Base-by-base conservation (phyloP, 2,797 vertebrate genomes). In the Tenualosa thibaudeaui region DNA sequence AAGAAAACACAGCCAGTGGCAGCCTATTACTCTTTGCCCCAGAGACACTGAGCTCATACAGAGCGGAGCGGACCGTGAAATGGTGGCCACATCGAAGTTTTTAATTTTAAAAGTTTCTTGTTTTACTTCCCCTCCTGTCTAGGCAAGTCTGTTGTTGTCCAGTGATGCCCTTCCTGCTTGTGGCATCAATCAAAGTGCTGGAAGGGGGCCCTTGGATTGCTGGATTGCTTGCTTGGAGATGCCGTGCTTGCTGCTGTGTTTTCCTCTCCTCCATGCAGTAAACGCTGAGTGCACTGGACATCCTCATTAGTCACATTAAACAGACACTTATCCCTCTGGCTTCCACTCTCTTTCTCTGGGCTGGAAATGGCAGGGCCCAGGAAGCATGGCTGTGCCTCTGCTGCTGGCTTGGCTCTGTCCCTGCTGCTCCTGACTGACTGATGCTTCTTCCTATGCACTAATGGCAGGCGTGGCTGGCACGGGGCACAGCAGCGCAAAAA, bases 391-490 rank as follows among this genome's bases (percentile, higher is more conserved):
- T 9, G 0, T 31, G 7, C 2, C 1, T 46, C 46, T 46, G 46
- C 4, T 12, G 50, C 50, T 49, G 46, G 46, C 7, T 51, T 51
- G 46, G 46, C 4, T 46, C 46, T 49, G 46, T 8, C 46, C 7
- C 46, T 49, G 46, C 46, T 49, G 46, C 46, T 49, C 46, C 4
- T 49, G 7, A 8, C 46, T 49, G 46, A 49, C 46, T 49, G 31
- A 31, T 31, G 0, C 46, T 49, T 49, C 46, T 49, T 51, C 7
- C 7, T 12, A 51, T 78, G 17, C 17, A 9, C 37, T 78, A 78
- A 78, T 78, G 40, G 40, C 40, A 37, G 71, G 71, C 40, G 71
- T 78, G 71, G 71, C 40, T 78, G 71, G 71, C 71, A 46, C 71
- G 1, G 37, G 71, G 71, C 37, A 78, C 71, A 46, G 68, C 37